Base-by-base conservation (phyloP, 2,113 vertebrate genomes). In the Silurus asotus region DNA sequence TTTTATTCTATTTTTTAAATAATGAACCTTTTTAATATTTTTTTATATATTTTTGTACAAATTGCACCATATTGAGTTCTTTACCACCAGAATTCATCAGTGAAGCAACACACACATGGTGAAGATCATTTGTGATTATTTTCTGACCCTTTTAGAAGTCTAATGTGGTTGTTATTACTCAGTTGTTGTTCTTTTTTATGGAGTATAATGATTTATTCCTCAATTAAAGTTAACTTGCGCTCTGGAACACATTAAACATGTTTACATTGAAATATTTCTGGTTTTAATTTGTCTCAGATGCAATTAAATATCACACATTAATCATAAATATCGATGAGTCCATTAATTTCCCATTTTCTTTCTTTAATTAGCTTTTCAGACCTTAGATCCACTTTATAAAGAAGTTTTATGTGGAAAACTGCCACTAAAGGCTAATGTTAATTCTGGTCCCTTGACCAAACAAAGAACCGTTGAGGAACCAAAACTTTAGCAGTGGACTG, bases 181-280 rank as follows among this genome's bases (percentile, higher is more conserved):
- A 14, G 17, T 58, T 58, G 56, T 74, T 37, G 2, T 37, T 37
- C 2, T 74, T 6, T 53, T n/a, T 76, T n/a, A 51, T 25, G 23
- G 2, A 37, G 11, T 25, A 55, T 8, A 75, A 51, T 51, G n/a
- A 78, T 78, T 17, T 78, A 56, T 78, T 58, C 76, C 14, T 56
- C 17, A 58, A 78, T 78, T 78, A 78, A 77, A 49, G 45, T 74
- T 48, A 48, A 49, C 25, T n/a, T 28, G 23, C 75, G 9, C 8
- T 78, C 75, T 56, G n/a, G 58, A 78, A 28, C 11, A 76, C 75
- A 58, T 78, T 45, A 58, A 78, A 78, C 7, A 28, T 58, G 53
- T 78, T 78, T 58, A 78, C 8, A 76, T 25, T 25, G 13, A 58
- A 78, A 78, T 58, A 37, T 37, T 58, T 25, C 23, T n/a, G 51